Conservation (phyloP, 2,888 invertebrate genomes). For the Brachyptera putata region DNA sequence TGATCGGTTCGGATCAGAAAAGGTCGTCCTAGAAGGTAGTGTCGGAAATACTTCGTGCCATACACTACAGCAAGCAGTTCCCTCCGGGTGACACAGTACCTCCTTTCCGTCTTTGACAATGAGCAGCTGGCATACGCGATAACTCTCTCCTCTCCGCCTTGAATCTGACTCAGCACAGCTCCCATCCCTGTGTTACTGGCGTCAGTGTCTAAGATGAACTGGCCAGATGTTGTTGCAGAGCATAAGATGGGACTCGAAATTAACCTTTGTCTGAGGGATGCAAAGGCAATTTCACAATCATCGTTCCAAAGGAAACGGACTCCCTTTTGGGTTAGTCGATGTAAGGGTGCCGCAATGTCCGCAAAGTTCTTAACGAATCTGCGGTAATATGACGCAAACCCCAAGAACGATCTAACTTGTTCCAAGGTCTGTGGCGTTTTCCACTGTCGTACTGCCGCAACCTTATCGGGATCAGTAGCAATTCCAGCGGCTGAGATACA, state of each 20-base stretch:
- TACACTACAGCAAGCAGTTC: too few species aligned
- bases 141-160: too few species aligned
- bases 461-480: not conserved
- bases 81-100: too few species aligned
- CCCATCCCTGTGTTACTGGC: conserved; percentile 27
- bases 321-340: not conserved
- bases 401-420: not conserved
- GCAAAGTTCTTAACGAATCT: not conserved
- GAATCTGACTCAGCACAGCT: conserved; percentile 27
- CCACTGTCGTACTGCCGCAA: not conserved
- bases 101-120: too few species aligned
- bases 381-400: not conserved
- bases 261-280: not conserved
- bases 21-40: too few species aligned
- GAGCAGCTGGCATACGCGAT: too few species aligned
- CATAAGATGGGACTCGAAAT: not conserved
- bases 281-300: not conserved
- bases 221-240: not conserved
- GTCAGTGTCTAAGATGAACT: conserved; percentile 10
- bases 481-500: not conserved
- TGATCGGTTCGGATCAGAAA: too few species aligned
- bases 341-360: not conserved
- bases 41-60: too few species aligned
- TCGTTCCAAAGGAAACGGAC: not conserved
- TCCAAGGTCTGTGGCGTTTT: not conserved